Evolutionary conservation across 2,113 vertebrate species (phyloP).

Genomic region (Antennarius striatus): DNA sequence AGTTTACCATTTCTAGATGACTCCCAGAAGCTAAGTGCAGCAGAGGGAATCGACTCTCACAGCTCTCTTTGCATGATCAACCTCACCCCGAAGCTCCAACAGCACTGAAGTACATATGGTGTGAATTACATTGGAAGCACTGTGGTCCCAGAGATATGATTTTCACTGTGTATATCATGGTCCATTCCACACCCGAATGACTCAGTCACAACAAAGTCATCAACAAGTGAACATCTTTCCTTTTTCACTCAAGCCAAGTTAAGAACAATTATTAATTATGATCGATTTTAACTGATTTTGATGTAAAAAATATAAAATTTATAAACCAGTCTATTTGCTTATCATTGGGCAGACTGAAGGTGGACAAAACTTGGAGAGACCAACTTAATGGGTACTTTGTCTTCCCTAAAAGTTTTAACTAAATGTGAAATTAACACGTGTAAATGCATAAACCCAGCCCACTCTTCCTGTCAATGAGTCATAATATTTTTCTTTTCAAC

Average conservation of each 20-base stretch:
- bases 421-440: no score
- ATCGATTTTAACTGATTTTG: background rate
- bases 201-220: conserved; percentile 5
- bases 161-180: conserved; percentile 18
- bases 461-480: conserved; percentile 5
- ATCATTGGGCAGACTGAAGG: no score
- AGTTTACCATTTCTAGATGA: conserved; percentile 34
- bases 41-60: conserved; percentile 31
- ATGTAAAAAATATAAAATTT: no score
- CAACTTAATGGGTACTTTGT: no score
- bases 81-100: conserved; percentile 30
- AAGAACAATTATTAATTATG: background rate
- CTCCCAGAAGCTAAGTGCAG: conserved; percentile 23
- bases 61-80: conserved; percentile 42
- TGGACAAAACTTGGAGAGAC: no score
- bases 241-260: background rate
- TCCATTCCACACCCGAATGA: conserved; percentile 10
- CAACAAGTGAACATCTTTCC: background rate
- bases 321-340: no score
- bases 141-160: conserved; percentile 3
- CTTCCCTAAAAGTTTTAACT: no score
- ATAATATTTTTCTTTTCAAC: conserved; percentile 1
- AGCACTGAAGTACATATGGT: conserved; percentile 54
- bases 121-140: conserved; percentile 56
- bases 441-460: conserved; percentile 5